phyloP scores from a whole-genome alignment of 2,888 invertebrate genomes.

The Andrena hattorfiana region DNA sequence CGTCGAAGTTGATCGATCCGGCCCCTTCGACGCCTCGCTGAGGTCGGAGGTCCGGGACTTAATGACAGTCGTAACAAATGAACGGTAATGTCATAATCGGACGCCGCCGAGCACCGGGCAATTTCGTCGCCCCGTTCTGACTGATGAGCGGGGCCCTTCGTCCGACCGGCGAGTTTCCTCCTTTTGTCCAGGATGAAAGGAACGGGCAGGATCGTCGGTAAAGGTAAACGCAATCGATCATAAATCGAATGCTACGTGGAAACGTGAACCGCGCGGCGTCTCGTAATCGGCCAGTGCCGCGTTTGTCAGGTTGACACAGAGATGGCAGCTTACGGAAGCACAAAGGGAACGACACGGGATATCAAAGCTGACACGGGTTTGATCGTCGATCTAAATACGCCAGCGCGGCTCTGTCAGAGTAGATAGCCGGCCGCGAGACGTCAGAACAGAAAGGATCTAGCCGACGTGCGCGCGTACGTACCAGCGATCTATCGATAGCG shows the following conservation, averaged over 20 bases:
- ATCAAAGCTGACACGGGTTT: slow-evolving; percentile 26
- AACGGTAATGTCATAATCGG: slow-evolving; percentile 72
- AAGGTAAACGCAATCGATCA: slow-evolving; percentile 24
- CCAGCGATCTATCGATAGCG: slow-evolving; percentile 62
- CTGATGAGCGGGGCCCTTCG: slow-evolving; percentile 35
- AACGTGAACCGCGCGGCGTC: neutral
- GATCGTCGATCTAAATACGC: slow-evolving; percentile 33
- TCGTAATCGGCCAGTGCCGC: slow-evolving; percentile 18
- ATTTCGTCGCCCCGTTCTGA: slow-evolving; percentile 63
- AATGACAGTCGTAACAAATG: slow-evolving; percentile 73
- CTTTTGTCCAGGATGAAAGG: slow-evolving; percentile 16
- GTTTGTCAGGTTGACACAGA: slow-evolving; percentile 13
- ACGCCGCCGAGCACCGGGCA: slow-evolving; percentile 53
- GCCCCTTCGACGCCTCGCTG: slow-evolving; percentile 65
- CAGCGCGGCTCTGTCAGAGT: neutral
- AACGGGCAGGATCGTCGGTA: neutral
- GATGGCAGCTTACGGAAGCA: neutral
- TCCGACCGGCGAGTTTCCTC: slow-evolving; percentile 8
- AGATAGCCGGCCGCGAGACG: slow-evolving; percentile 2
- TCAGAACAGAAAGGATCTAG: slow-evolving; percentile 19
- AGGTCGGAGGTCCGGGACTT: slow-evolving; percentile 64
- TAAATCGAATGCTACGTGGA: neutral
- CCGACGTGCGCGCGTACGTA: slow-evolving; percentile 25
- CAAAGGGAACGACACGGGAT: neutral
- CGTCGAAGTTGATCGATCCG: slow-evolving; percentile 62